Evolutionary conservation across 2,113 vertebrate genomes (phyloP), one percentile per base, ranked within the genome.

Genomic region (Nannospalax galili): DNA sequence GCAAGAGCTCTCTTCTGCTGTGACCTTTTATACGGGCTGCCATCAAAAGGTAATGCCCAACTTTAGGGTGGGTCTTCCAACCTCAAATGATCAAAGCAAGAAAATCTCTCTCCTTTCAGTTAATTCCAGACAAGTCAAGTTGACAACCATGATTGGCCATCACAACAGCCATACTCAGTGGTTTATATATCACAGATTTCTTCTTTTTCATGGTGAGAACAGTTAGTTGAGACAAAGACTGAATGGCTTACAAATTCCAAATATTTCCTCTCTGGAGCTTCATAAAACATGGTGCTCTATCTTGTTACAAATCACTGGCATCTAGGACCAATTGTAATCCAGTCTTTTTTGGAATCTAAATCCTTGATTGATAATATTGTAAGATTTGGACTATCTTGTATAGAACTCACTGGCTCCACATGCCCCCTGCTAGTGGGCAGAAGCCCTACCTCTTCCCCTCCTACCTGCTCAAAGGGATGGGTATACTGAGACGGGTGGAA

Each of bases 241-340:
- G 1, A 30, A 10, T 65, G 37, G 14, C 19, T 58, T 92, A 56
- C 4, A 82, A 87, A 88, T 35, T 30, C 81, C 79, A 88, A 64
- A 60, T 67, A 52, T 42, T 92, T 91, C 45, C 30, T 52, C 5
- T 56, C 28, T 73, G 74, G 7, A 10, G 72, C 82, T 95, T 87
- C 12, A 62, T 1, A 79, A 84, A 97, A 91, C 67, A 96, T 81
- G n/a, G 81, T 85, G 60, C 72, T 79, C 56, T 22, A 28, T 22
- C 12, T 16, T 86, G 10, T 60, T 88, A 69, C 17, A 7, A 82
- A 40, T 78, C 24, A 64, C 67, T 86, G 14, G 72, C 93, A 64
- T 84, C 69, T 24, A 78, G 40, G 52, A 58, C 42, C 78, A 86
- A 1, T 58, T 77, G 67, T 45, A 91, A 78, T 86, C 40, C 37